Conservation (phyloP, 2,888 invertebrate species). For the Erpobdella octoculata region DNA sequence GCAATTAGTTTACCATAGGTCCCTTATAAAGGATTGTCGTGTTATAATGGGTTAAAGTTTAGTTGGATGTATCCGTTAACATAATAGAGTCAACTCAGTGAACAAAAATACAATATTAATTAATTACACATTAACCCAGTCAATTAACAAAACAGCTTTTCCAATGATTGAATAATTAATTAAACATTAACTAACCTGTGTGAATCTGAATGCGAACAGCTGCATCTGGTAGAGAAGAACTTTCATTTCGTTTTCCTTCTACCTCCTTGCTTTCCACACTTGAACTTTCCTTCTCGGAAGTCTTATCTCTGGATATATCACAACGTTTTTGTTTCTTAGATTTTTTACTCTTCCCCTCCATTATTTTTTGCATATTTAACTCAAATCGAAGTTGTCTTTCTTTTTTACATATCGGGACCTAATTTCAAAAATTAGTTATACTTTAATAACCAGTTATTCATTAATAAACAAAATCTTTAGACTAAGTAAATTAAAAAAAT, state of each 20-base stretch:
- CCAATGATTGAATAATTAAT: too few relatives aligned
- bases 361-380: conserved; percentile 65
- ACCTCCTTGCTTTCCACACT: neutral
- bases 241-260: conserved; percentile 22
- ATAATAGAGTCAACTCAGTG: too few relatives aligned
- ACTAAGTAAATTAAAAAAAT: too few relatives aligned
- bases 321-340: conserved; percentile 53
- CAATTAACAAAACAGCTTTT: too few relatives aligned
- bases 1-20: too few relatives aligned
- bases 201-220: conserved; percentile 63
- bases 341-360: conserved; percentile 62
- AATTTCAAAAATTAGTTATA: neutral
- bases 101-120: too few relatives aligned
- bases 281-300: neutral
- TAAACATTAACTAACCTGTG: conserved; percentile 58
- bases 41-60: too few relatives aligned
- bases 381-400: conserved; percentile 54
- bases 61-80: too few relatives aligned
- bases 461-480: neutral
- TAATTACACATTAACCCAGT: too few relatives aligned
- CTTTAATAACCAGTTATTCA: neutral
- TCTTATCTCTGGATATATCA: too few relatives aligned
- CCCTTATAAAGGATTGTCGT: too few relatives aligned
- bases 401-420: conserved; percentile 46
- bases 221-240: neutral